Evolutionary conservation across 2,888 invertebrate species (phyloP), one percentile per base, ranked within the genome.

Genomic region (Hydriomena furcata): DNA sequence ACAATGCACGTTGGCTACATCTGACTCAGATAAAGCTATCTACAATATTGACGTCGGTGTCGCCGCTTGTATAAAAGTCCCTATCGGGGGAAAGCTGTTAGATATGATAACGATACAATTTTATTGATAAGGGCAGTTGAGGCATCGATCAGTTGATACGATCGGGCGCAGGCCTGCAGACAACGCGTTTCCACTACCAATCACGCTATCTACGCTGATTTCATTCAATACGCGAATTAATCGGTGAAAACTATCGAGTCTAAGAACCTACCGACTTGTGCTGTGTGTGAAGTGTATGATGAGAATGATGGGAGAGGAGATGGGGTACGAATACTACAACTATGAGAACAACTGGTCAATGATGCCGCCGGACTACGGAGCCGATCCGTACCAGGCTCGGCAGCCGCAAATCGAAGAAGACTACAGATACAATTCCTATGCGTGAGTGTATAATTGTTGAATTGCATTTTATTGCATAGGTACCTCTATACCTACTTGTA

Each of bases 261-360:
- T n/a, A n/a, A n/a, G n/a, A n/a, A n/a, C n/a, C n/a, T 38, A 40
- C 25, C 17, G 24, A 8, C 17, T 7, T 28, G 31, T 54, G 35
- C 27, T 40, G 53, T 55, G 58, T 53, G 41, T 49, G 47, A 38
- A 62, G 76, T 77, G 78, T 79, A 84, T 76, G 66, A 90, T 90
- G 91, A 91, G 76, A 84, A 92, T 92, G 92, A 91, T 92, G 81
- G 91, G 84, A 43, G 92, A 91, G 55, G 89, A 90, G 50, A 86
- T 88, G 82, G 91, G 91, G 65, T 91, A 91, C 52, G 92, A 91
- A 52, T 94, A 93, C 50, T 87, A 86, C 56, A 81, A 79, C 55
- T 93, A 92, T 68, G 94, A 94, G 67, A 91, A 92, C 65, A 91
- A 92, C 68, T 94, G 94, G 94, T 92, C 94, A 51, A 91, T 93